Base-by-base conservation (phyloP, 2,888 invertebrate genomes). In the Hydrotaea diabolus region DNA sequence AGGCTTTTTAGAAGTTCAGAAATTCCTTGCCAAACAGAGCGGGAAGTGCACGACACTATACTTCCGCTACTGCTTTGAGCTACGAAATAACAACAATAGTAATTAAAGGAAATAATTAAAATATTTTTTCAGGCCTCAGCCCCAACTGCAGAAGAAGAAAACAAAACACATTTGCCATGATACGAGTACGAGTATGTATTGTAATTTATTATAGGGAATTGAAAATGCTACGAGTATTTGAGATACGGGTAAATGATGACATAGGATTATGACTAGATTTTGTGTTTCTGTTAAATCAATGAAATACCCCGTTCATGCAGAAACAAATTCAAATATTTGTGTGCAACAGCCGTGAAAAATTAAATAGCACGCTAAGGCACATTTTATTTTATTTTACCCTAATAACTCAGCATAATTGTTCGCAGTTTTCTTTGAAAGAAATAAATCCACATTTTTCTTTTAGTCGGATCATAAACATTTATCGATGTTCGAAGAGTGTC, bases 21-120 rank as follows among this genome's bases (percentile, higher is more conserved):
- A 69, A 43, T 13, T 46, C 43, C 21, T 69, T 69, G 46, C 46
- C 43, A 46, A 69, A 66, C 21, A 43, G 46, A 17, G 5, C 66
- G 39, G 66, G 8, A 43, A 39, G 31, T 19, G 66, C 39, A 66
- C 39, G 21, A 66, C 66, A 66, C n/a, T 66, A 19, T 66, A 66
- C 21, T 39, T 66, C 66, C 66, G 66, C 43, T 66, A 39, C 66
- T 13, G 43, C 19, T 66, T 19, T 43, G 39, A 64, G 36, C 59
- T 4, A 11, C 59, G 26, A 64, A 31, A 31, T 31, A 66, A 66
- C 17, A 66, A 39, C 66, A 66, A 66, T 11, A 43, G 13, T 69
- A 46, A 69, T 15, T 23, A 46, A 46, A 69, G 69, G 69, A 69
- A 66, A 69, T 46, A 43, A 69, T 69, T 69, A 69, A 69, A 69